phyloP scores from a whole-genome alignment of 2,797 vertebrate genomes.

The Borostomias antarcticus region DNA sequence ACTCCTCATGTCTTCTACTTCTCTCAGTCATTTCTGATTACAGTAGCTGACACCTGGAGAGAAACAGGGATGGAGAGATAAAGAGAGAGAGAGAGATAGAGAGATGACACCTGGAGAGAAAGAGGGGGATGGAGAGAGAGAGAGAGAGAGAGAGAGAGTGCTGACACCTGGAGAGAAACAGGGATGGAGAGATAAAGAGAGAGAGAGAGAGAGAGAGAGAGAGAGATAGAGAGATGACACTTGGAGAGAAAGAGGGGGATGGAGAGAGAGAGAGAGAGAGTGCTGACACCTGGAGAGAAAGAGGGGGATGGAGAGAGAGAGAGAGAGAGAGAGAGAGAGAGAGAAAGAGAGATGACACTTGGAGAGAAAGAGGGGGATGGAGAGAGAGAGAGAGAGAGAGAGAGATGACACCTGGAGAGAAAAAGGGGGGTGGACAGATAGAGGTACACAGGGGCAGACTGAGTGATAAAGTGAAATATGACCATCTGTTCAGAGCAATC shows the following conservation, averaged over 20 bases:
- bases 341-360: too few species aligned
- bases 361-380: too few species aligned
- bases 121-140: background rate
- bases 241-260: too few species aligned
- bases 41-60: too few species aligned
- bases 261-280: too few species aligned
- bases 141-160: conserved; percentile 3
- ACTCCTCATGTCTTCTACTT: background rate
- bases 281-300: background rate
- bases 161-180: background rate
- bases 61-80: background rate
- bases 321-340: background rate
- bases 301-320: background rate
- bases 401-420: too few species aligned
- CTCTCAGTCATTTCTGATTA: background rate
- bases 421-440: background rate
- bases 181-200: too few species aligned
- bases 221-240: too few species aligned
- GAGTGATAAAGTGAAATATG: too few species aligned
- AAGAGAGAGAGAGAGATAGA: background rate
- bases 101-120: conserved; percentile 7
- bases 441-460: background rate
- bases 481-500: too few species aligned
- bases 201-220: background rate
- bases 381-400: too few species aligned